A percentile compares a stretch with the other conserved stretches of the same genome.
Evolutionary conservation across 2,888 invertebrate genomes (phyloP).

Genomic region (Drosophila longiperda): DNA sequence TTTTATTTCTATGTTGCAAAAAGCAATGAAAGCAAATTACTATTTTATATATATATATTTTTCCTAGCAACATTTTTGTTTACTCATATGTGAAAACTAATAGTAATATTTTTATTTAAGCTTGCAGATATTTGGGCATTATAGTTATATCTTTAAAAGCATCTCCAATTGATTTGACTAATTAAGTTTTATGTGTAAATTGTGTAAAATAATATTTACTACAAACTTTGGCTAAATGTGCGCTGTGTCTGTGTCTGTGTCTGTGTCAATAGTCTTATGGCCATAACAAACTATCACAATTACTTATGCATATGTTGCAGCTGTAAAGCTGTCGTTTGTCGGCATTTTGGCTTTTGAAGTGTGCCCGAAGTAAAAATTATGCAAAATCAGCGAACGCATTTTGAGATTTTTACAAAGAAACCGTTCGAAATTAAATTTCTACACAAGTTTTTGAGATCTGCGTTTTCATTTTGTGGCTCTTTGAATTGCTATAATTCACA

Average conservation of each 20-base stretch:
- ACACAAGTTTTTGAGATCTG: slow-evolving; percentile 17
- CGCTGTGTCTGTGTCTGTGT: background rate
- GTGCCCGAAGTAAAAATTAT: slow-evolving; percentile 20
- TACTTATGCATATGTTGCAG: slow-evolving; percentile 25
- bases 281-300: slow-evolving; percentile 42
- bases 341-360: slow-evolving; percentile 31
- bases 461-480: background rate
- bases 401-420: slow-evolving; percentile 30
- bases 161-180: background rate
- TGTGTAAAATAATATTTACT: background rate
- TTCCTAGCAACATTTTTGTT: background rate
- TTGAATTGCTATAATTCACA: slow-evolving; percentile 50
- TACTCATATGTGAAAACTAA: background rate
- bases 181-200: background rate
- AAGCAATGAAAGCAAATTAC: too few relatives aligned
- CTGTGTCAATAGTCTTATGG: slow-evolving; percentile 13
- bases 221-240: background rate
- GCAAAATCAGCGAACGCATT: slow-evolving; percentile 46
- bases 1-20: too few relatives aligned
- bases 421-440: slow-evolving; percentile 24
- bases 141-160: background rate
- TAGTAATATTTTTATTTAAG: background rate
- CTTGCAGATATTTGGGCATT: background rate
- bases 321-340: slow-evolving; percentile 2
- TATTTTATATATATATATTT: background rate